Base-by-base conservation (phyloP, 2,888 invertebrate species). In the Diloba caeruleocephala region DNA sequence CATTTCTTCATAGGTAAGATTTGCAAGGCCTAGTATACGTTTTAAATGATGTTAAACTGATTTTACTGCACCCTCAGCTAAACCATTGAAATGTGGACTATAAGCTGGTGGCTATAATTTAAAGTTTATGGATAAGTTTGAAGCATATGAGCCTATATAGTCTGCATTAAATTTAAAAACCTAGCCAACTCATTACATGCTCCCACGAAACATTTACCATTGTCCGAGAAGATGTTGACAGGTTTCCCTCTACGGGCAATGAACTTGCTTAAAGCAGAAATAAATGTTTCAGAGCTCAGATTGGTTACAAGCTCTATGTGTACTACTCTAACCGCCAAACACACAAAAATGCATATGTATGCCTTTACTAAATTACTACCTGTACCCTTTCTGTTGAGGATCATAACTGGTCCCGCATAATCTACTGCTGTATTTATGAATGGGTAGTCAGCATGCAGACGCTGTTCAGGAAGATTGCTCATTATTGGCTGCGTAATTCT, bases 1-100 rank as follows among this genome's bases (percentile, higher is more conserved):
- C 44, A 64, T 44, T 26, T 67, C 64, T 19, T 69, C 69, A 9
- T 63, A 66, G 3, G 53, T 59, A 7, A 72, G 37, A 25, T 55
- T 14, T 14, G 51, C 12, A 14, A 39, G 23, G 4, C 12, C 26
- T 7, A 62, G 21, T 3, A 53, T 26, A 14, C 51, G 23, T 29
- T 53, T 54, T n/a, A 57, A 25, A 15, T 71, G 63, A 43, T 55
- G 38, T 38, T 71, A 66, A 4, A 57, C 44, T 1, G 59, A 57
- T 29, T 65, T 64, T 1, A 71, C 62, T 0, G 58, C 36, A 26
- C 53, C 43, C 34, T 71, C 64, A n/a, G n/a, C n/a, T n/a, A n/a
- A n/a, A n/a, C n/a, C n/a, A n/a, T n/a, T n/a, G n/a, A n/a, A n/a
- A n/a, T n/a, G 31, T 3, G 48, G 48, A 29, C 33, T 25, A 28